Percentiles rank a stretch among this genome's conserved stretches.
These are phyloP conservation scores for Oreocharis arfaki DNA, from an alignment of 2,113 vertebrate genomes.

Conservation along the genomic window DNA sequence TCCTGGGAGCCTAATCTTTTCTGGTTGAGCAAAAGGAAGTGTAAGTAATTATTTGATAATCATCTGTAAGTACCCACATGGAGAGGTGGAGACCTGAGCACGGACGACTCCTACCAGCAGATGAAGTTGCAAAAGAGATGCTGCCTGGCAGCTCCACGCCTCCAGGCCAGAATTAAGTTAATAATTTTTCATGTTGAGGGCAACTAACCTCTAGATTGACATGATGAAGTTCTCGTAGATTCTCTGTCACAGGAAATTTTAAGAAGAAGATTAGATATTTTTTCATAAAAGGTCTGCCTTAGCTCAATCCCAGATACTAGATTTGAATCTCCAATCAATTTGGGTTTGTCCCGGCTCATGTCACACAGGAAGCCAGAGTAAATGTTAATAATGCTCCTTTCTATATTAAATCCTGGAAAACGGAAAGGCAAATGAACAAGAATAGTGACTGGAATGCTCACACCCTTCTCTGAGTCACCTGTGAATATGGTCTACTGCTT, in stretches of 20 bases:
- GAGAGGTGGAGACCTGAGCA: constrained; percentile 14
- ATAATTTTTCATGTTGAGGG: background rate
- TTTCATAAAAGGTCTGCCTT: background rate
- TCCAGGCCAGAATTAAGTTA: background rate
- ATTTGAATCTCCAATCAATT: constrained; percentile 12
- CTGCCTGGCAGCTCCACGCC: background rate
- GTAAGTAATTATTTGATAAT: constrained; percentile 60
- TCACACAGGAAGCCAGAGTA: background rate
- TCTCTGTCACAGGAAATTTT: background rate
- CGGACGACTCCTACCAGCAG: background rate
- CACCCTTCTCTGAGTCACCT: background rate
- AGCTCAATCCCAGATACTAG: background rate
- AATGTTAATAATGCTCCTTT: background rate
- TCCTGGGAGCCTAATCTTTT: background rate
- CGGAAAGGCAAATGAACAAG: background rate
- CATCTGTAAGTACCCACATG: background rate
- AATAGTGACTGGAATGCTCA: background rate
- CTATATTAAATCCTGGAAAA: background rate
- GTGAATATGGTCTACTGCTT: background rate
- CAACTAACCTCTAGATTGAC: constrained; percentile 1
- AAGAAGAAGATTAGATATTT: background rate
- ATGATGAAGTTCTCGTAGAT: background rate
- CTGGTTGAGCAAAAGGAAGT: background rate
- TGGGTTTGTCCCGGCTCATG: background rate
- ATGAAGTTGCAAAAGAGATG: background rate